Conservation (phyloP, 2,113 vertebrate species). For the Proterorhinus semilunaris region DNA sequence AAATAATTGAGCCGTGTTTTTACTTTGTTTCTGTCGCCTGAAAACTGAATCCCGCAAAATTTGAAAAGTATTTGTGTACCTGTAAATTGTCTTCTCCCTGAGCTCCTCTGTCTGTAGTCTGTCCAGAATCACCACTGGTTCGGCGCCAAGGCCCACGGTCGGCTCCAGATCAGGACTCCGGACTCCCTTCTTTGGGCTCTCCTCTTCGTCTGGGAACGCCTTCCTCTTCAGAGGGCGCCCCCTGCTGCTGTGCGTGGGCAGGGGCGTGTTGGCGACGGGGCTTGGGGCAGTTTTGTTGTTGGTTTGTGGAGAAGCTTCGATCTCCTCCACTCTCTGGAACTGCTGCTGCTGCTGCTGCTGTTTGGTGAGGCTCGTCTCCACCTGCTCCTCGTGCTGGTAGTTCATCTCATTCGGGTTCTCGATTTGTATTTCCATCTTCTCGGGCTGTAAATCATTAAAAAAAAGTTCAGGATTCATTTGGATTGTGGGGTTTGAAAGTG, state of each 20-base stretch:
- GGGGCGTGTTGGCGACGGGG: neutral
- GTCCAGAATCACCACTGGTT: slow-evolving; percentile 44
- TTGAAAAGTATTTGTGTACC: neutral
- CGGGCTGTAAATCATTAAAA: neutral
- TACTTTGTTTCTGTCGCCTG: no score
- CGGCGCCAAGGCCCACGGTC: slow-evolving; percentile 35
- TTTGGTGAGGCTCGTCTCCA: neutral
- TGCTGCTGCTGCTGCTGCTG: neutral
- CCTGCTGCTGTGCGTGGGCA: rapidly evolving
- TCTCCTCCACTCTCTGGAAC: neutral
- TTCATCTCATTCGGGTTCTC: neutral
- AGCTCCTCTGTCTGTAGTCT: slow-evolving; percentile 1
- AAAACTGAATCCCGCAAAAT: no score
- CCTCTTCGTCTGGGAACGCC: neutral
- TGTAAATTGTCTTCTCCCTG: neutral
- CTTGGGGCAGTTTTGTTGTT: neutral
- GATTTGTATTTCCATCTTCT: neutral
- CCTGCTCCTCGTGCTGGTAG: slow-evolving; percentile 10
- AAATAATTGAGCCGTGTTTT: neutral
- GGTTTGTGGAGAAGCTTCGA: neutral
- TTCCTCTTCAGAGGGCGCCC: slow-evolving; percentile 13
- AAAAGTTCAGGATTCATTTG: neutral
- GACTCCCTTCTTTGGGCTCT: neutral
- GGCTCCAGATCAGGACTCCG: slow-evolving; percentile 33
- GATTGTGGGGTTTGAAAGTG: no score